Conservation (phyloP, 1,140 invertebrate species). For the Plutomurus gul region DNA sequence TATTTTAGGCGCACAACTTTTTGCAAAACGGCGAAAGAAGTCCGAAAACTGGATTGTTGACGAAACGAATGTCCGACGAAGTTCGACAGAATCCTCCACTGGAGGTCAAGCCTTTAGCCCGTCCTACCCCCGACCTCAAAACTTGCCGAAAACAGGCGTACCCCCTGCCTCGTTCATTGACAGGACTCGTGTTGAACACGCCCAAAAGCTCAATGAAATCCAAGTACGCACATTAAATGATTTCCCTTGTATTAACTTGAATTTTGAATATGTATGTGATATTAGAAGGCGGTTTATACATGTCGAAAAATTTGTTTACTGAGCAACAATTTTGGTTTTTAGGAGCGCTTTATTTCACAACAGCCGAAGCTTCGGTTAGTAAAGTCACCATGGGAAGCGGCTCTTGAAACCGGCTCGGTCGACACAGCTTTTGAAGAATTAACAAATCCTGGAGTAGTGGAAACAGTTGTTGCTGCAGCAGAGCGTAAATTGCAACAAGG, state of each 20-base stretch:
- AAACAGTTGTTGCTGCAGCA: constrained; percentile 51
- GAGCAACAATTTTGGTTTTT: constrained; percentile 41
- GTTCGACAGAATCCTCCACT: constrained; percentile 57
- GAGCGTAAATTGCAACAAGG: constrained; percentile 51
- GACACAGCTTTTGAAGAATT: constrained; percentile 68
- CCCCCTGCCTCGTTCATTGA: constrained; percentile 57
- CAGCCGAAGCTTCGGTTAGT: constrained; percentile 66
- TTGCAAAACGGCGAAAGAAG: constrained; percentile 81
- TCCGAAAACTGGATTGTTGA: constrained; percentile 87
- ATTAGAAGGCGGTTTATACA: no score
- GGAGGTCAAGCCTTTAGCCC: constrained; percentile 54
- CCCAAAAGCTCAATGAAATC: constrained; percentile 63
- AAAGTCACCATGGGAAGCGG: constrained; percentile 75
- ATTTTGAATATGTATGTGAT: no score
- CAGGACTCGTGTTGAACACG: constrained; percentile 60
- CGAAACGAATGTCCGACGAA: constrained; percentile 64
- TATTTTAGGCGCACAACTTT: constrained; percentile 75
- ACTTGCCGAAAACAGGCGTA: constrained; percentile 55
- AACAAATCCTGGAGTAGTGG: constrained; percentile 40
- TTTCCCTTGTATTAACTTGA: no score
- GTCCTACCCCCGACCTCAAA: constrained; percentile 53
- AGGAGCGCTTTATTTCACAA: constrained; percentile 67
- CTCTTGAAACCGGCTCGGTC: constrained; percentile 70
- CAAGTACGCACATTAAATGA: constrained; percentile 61
- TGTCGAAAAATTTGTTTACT: no score